A percentile compares a stretch with the other conserved stretches of the same genome.
phyloP scores from a whole-genome alignment of 2,797 vertebrate species.

The Somateria mollissima region DNA sequence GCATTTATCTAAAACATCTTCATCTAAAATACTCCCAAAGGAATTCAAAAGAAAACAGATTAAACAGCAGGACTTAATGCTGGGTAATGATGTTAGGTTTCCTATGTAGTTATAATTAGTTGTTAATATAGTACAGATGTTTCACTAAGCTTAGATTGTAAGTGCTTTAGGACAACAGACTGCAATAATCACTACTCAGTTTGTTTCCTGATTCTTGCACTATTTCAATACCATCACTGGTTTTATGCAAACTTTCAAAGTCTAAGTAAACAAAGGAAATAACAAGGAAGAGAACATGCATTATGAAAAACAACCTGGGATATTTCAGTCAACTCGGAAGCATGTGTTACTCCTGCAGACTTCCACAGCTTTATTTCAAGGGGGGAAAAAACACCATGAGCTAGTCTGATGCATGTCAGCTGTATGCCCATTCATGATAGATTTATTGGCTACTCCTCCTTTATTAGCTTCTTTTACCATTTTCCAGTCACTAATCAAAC shows the following conservation, averaged over 20 bases:
- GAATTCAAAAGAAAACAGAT: neutral
- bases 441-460: neutral
- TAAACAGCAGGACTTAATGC: neutral
- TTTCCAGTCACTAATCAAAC: neutral
- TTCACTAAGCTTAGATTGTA: neutral
- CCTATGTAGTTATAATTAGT: neutral
- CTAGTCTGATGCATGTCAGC: neutral
- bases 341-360: fast-evolving
- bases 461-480: neutral
- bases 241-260: neutral
- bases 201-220: neutral
- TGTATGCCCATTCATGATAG: fast-evolving
- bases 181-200: neutral
- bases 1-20: neutral
- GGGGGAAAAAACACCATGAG: neutral
- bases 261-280: neutral
- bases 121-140: neutral
- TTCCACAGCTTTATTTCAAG: neutral
- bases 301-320: neutral
- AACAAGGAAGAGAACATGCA: neutral
- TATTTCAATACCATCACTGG: neutral
- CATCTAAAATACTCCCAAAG: neutral
- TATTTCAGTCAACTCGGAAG: neutral
- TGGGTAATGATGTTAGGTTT: neutral
- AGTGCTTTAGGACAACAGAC: neutral